phyloP scores from a whole-genome alignment of 1,140 invertebrate species.

The Apis cerana region DNA sequence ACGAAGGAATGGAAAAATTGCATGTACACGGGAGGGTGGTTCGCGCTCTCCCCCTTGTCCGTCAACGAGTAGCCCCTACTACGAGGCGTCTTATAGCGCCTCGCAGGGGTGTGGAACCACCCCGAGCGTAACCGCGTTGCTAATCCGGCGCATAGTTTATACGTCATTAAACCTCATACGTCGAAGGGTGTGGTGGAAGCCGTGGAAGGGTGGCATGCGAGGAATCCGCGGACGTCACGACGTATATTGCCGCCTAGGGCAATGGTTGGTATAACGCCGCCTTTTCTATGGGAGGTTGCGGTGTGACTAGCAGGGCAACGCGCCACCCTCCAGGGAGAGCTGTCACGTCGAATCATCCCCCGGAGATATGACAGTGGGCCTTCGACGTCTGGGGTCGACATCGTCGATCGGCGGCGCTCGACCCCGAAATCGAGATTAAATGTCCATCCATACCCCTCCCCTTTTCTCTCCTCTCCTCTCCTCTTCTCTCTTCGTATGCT shows the following conservation, averaged over 20 bases:
- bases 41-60: slow-evolving; percentile 31
- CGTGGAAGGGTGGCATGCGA: slow-evolving; percentile 71
- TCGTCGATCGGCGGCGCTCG: slow-evolving; percentile 60
- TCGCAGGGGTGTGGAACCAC: slow-evolving; percentile 35
- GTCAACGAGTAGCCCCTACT: slow-evolving; percentile 55
- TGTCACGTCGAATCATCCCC: slow-evolving; percentile 78
- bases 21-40: neutral
- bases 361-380: slow-evolving; percentile 75
- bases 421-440: slow-evolving; percentile 79
- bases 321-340: slow-evolving; percentile 72
- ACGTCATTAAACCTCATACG: slow-evolving; percentile 78
- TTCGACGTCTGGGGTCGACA: slow-evolving; percentile 63
- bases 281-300: slow-evolving; percentile 51
- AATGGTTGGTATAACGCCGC: slow-evolving; percentile 16
- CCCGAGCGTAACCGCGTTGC: slow-evolving; percentile 65
- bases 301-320: slow-evolving; percentile 53
- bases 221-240: slow-evolving; percentile 78
- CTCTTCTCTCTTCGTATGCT: neutral
- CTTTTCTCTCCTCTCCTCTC: neutral
- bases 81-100: slow-evolving; percentile 51
- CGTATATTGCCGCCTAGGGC: slow-evolving; percentile 74
- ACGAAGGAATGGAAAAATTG: neutral
- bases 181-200: slow-evolving; percentile 59
- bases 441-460: slow-evolving; percentile 59
- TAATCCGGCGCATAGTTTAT: slow-evolving; percentile 81